Percentiles rank a stretch among this genome's conserved stretches.
Conservation (phyloP, 2,113 vertebrate genomes). For the Macroglossus sobrinus region DNA sequence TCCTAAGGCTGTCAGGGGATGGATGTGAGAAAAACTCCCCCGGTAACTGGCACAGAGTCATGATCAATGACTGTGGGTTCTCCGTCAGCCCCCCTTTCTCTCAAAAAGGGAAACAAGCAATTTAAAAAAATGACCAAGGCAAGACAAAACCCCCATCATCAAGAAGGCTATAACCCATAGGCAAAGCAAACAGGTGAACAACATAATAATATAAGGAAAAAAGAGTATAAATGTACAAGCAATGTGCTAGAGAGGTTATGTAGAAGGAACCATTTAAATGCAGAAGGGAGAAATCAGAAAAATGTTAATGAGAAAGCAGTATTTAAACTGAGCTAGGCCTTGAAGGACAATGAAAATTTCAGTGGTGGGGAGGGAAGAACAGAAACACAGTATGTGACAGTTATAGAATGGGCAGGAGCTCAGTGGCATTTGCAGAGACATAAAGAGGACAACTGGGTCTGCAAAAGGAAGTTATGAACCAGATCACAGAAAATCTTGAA, state of each 20-base stretch:
- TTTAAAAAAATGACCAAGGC: not conserved
- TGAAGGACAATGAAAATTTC: not conserved
- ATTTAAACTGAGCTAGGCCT: not conserved
- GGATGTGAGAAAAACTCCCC: not conserved
- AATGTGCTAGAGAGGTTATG: not conserved
- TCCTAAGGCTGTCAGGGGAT: not conserved
- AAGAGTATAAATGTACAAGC: not conserved
- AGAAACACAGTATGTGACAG: not conserved
- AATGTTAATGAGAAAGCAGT: not conserved
- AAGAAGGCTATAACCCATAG: not conserved
- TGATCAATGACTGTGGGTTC: not conserved
- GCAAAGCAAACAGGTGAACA: not conserved
- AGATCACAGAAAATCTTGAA: not conserved
- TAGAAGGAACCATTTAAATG: not conserved
- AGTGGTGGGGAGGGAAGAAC: not conserved
- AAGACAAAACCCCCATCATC: not conserved
- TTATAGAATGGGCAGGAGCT: not conserved
- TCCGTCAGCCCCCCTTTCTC: not conserved
- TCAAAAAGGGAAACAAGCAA: not conserved
- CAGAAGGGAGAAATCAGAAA: not conserved
- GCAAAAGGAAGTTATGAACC: not conserved
- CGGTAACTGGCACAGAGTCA: not conserved
- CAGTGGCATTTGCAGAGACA: not conserved
- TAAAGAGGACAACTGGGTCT: not conserved
- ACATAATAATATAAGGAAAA: not conserved